phyloP scores from a whole-genome alignment of 2,797 vertebrate species.

The Catostomus latipinnis region DNA sequence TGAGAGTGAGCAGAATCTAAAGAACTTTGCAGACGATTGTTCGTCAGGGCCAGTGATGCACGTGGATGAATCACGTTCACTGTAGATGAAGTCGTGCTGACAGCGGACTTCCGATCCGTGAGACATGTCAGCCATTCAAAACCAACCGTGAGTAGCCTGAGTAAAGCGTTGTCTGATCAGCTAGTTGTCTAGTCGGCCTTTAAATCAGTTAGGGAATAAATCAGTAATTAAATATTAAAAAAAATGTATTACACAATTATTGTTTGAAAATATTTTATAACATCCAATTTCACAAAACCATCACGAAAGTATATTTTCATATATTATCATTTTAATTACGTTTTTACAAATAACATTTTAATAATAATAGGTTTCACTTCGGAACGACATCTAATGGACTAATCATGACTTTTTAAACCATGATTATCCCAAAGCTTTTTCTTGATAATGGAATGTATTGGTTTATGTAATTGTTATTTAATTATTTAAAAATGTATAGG shows the following conservation, averaged over 20 bases:
- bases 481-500: too few species aligned
- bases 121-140: conserved; percentile 25
- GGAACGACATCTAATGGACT: background rate
- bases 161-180: too few species aligned
- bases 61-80: conserved; percentile 19
- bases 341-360: background rate
- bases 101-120: background rate
- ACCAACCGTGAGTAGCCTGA: background rate
- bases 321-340: background rate
- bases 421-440: background rate
- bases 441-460: background rate
- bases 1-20: conserved; percentile 25
- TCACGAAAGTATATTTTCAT: background rate
- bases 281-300: background rate
- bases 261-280: too few species aligned
- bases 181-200: too few species aligned
- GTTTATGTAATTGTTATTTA: background rate
- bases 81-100: background rate
- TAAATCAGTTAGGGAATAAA: too few species aligned
- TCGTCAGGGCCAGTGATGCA: conserved; percentile 1
- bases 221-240: too few species aligned
- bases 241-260: too few species aligned
- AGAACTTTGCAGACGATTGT: background rate
- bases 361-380: background rate
- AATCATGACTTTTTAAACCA: too few species aligned